Base-by-base conservation (phyloP, 2,113 vertebrate species). In the Heterochromis multidens region DNA sequence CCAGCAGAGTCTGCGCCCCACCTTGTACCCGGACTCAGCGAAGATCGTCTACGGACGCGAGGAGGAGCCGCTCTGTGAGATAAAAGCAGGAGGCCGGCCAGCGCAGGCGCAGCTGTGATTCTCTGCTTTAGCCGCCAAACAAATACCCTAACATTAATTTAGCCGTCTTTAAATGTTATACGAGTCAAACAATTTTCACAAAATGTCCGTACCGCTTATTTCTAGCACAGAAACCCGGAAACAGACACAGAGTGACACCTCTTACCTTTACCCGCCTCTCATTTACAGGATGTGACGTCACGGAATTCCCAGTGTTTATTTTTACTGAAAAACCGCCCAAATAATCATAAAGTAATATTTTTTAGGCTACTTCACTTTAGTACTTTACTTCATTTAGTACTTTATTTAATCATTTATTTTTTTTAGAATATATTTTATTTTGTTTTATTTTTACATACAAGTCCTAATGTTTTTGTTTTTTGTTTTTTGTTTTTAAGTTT, bases 211-310 rank as follows among this genome's bases (percentile, higher is more conserved):
- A 8, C 25, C 16, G 14, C 43, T 46, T 37, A 17, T 21, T 7
- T 25, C 19, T 27, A 46, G 17, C 7, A 2, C 31, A 4, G 19
- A 14, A 7, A 2, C 40, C 9, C 3, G 7, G 16, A 86, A 89
- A 83, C 9, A 31, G 35, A 3, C 3, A 1, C n/a, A 0, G 80
- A 92, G 92, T 93, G 92, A 85, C 1, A 87, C 52, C 0, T 93
- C 91, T 2, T 4, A 19, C 8, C 2, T 23, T n/a, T 27, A 6
- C 1, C 0, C 3, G 33, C 1, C 5, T 89, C 65, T 29, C 13
- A 19, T 8, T 13, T 12, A 79, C 83, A 80, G 95, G 95, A 95
- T 43, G 46, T 95, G 93, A 94, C 4, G 93, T 94, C 90, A 92
- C 37, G 46, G 57, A 84, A 89, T 89, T 87, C 91, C 87, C 77